Evolutionary conservation across 2,797 vertebrate species (phyloP).

Genomic region (Oceanodroma leucorhoa): DNA sequence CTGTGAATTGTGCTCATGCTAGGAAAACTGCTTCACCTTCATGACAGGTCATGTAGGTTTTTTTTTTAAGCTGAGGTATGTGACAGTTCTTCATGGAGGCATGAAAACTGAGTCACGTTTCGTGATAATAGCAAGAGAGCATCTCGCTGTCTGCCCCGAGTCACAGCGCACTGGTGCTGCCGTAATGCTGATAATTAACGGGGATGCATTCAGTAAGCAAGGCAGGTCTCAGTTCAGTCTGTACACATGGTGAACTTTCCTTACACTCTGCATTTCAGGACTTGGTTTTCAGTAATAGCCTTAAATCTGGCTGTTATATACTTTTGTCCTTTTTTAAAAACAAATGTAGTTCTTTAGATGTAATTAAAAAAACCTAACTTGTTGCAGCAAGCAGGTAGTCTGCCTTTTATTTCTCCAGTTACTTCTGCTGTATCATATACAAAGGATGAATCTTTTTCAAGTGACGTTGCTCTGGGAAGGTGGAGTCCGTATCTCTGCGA

Average conservation of each 20-base stretch:
- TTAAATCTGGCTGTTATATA: not conserved
- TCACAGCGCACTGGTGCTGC: not conserved
- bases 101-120: not conserved
- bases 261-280: not conserved
- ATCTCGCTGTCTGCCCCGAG: not conserved
- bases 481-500: not conserved
- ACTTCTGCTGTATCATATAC: not conserved
- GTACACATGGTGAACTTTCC: not conserved
- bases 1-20: not conserved
- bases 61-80: not conserved
- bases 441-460: not conserved
- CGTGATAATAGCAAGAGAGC: not conserved
- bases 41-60: not conserved
- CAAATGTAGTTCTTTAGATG: not conserved
- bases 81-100: not conserved
- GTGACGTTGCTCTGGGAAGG: not conserved
- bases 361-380: not conserved
- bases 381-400: not conserved
- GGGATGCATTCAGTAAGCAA: accelerated
- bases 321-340: not conserved
- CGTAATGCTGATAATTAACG: not conserved
- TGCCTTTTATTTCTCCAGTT: not conserved
- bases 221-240: not conserved
- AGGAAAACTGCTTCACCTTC: not conserved
- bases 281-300: not conserved